Conservation (phyloP, 2,888 invertebrate genomes). For the Eucera pruinosa region DNA sequence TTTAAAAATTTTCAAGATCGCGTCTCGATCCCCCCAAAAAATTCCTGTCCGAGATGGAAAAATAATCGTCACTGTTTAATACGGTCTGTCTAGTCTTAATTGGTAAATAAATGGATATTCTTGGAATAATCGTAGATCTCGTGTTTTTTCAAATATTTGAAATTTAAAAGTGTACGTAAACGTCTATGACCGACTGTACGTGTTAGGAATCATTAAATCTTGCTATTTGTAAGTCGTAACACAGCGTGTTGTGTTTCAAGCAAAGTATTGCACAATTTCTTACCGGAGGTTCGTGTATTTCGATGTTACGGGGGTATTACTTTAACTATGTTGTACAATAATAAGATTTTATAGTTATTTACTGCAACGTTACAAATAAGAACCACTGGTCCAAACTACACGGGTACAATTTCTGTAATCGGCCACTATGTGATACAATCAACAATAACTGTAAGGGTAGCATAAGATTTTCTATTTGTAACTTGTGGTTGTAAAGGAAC, state of each 20-base stretch:
- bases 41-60: too few relatives aligned
- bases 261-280: background rate
- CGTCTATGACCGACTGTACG: too few relatives aligned
- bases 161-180: too few relatives aligned
- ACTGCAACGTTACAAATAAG: background rate
- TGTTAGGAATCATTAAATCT: background rate
- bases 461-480: conserved; percentile 21
- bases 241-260: background rate
- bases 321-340: background rate
- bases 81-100: too few relatives aligned
- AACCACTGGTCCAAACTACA: conserved; percentile 21
- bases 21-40: too few relatives aligned
- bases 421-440: conserved; percentile 44
- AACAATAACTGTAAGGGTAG: conserved; percentile 39
- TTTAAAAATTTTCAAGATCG: too few relatives aligned
- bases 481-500: conserved; percentile 15
- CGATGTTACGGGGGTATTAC: background rate
- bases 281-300: background rate
- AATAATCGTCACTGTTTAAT: too few relatives aligned
- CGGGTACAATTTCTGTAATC: conserved; percentile 39
- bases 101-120: too few relatives aligned
- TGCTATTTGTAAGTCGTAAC: background rate
- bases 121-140: too few relatives aligned
- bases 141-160: too few relatives aligned
- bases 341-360: background rate